phyloP scores from a whole-genome alignment of 1,140 invertebrate species.

The Dolichoris vasculosae region DNA sequence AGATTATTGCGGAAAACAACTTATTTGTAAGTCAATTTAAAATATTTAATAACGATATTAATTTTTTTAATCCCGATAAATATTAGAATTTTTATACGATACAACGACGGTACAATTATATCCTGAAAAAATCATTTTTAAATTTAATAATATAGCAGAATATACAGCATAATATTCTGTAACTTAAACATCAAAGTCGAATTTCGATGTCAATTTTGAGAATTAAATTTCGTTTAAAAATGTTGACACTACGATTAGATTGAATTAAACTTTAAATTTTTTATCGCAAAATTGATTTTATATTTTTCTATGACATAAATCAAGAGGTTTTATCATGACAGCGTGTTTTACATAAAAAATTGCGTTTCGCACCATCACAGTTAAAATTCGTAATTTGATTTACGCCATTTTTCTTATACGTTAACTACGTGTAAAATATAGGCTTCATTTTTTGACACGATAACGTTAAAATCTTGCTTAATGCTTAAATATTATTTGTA shows the following conservation, averaged over 20 bases:
- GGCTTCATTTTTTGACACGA: too few species aligned
- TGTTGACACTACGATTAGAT: background rate
- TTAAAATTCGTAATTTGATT: background rate
- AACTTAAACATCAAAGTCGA: background rate
- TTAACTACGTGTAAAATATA: too few species aligned
- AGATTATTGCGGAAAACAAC: background rate
- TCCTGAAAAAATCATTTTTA: too few species aligned
- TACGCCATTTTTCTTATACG: background rate
- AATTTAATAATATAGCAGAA: too few species aligned
- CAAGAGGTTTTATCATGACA: background rate
- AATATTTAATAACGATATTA: background rate
- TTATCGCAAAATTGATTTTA: background rate
- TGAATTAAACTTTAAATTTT: background rate
- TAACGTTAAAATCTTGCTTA: too few species aligned
- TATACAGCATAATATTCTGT: background rate
- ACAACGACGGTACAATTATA: too few species aligned
- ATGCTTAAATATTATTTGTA: too few species aligned
- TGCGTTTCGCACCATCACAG: background rate
- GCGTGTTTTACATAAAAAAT: background rate
- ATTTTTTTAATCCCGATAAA: too few species aligned
- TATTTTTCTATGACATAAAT: background rate
- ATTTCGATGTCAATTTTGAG: background rate
- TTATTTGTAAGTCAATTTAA: slow-evolving; percentile 37
- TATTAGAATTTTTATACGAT: too few species aligned
- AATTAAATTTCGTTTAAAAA: background rate